phyloP scores from a whole-genome alignment of 1,140 invertebrate species.

The Leptoteleia sp. region DNA sequence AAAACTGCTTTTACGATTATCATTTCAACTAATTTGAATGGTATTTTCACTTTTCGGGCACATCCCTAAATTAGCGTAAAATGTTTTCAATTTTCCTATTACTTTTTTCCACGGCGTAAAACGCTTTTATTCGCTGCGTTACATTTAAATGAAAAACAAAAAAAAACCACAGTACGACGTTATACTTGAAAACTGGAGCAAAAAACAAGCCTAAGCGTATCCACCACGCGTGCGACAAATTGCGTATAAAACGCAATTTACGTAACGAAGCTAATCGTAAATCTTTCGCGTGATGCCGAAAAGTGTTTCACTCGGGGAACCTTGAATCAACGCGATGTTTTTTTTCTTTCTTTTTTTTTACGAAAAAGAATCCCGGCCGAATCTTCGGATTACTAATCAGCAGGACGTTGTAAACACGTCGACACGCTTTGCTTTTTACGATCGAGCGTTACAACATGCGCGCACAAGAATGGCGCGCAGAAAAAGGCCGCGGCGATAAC shows the following conservation, averaged over 20 bases:
- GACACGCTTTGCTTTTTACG: slow-evolving; percentile 51
- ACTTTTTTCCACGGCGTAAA: too few species aligned
- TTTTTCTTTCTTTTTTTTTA: too few species aligned
- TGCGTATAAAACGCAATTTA: slow-evolving; percentile 57
- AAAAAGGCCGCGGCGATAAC: slow-evolving; percentile 21
- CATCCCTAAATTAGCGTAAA: too few species aligned
- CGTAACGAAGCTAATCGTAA: slow-evolving; percentile 54
- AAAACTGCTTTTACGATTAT: too few species aligned
- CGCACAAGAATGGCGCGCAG: slow-evolving; percentile 8
- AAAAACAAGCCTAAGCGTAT: too few species aligned
- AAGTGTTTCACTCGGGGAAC: slow-evolving; percentile 55
- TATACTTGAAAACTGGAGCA: too few species aligned
- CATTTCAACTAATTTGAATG: too few species aligned
- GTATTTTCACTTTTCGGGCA: too few species aligned
- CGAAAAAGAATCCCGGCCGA: slow-evolving; percentile 45
- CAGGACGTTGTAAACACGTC: slow-evolving; percentile 63
- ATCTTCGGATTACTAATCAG: slow-evolving; percentile 61
- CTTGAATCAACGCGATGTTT: slow-evolving; percentile 60
- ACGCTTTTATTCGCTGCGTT: too few species aligned
- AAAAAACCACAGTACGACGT: too few species aligned
- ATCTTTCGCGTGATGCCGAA: slow-evolving; percentile 52
- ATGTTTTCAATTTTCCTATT: too few species aligned
- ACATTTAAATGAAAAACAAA: too few species aligned
- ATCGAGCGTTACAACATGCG: slow-evolving; percentile 32
- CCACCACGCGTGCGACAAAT: slow-evolving; percentile 18